Evolutionary conservation across 1,140 invertebrate genomes (phyloP), one percentile per base, ranked within the genome.

Genomic region (Paraescarpia echinospica): DNA sequence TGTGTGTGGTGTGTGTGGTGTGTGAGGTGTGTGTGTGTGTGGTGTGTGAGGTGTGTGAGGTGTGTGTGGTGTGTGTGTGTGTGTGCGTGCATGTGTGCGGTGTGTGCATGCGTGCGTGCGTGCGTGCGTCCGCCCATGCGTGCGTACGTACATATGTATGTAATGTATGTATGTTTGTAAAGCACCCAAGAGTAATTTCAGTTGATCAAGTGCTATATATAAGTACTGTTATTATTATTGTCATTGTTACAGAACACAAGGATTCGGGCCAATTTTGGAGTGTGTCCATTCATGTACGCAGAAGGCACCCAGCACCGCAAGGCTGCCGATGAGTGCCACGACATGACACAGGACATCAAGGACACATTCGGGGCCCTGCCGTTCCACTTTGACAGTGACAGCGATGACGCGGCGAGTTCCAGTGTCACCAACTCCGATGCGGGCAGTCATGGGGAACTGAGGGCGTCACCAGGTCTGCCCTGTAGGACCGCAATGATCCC

Each of bases 221-320:
- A n/a, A n/a, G n/a, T n/a, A n/a, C n/a, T n/a, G n/a, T n/a, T n/a
- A n/a, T n/a, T n/a, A n/a, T n/a, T n/a, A n/a, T n/a, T n/a, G 0
- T 59, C 41, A 14, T 59, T 33, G 34, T 35, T 93, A 33, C 93
- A 96, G 96, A 94, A 95, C 92, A 95, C 95, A 48, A 94, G 95
- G 92, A 94, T 96, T 34, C 94, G 94, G 93, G 95, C 96, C 35
- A 96, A 96, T 93, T 96, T 96, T 95, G 96, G 96, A 92, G 93
- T 95, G 1, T 91, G 95, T 33, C 94, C 95, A 41, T 96, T 96
- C 94, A 94, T 95, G 1, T 96, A 95, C 93, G 95, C 95, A 34
- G 96, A 96, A 93, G 96, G 95, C 35, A 95, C 95, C 90, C 94
- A 95, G 91, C 95, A 96, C 92, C 89, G 94, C 22, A 95, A 95